Evolutionary conservation across 2,113 vertebrate species (phyloP).

Genomic region (Symphodus melops): DNA sequence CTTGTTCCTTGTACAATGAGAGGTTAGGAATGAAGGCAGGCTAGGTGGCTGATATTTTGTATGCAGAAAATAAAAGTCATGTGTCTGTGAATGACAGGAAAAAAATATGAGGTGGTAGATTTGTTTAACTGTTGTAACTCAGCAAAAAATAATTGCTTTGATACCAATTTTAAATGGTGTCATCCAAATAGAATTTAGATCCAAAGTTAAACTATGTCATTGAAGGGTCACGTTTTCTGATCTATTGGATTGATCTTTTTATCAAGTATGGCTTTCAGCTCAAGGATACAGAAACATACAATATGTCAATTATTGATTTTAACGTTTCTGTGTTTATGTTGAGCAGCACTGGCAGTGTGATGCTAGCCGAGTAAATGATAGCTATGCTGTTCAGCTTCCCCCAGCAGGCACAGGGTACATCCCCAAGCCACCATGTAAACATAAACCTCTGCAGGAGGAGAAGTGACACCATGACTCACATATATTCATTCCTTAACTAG

Average conservation of each 20-base stretch:
- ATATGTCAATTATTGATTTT: no score
- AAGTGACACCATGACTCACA: conserved; percentile 49
- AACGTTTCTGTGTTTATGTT: conserved; percentile 13
- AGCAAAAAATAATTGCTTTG: not conserved
- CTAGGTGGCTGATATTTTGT: no score
- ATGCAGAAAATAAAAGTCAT: no score
- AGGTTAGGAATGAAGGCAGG: no score
- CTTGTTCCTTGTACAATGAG: no score
- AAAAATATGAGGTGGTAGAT: no score
- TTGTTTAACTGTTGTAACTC: not conserved
- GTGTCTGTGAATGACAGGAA: no score
- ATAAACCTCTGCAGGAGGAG: conserved; percentile 36
- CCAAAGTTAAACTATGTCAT: not conserved
- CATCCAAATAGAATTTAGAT: not conserved
- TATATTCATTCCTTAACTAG: conserved; percentile 39
- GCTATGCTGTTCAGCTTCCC: conserved; percentile 8
- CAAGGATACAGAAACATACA: not conserved
- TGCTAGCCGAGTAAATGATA: conserved; percentile 2
- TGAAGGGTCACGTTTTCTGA: conserved; percentile 5
- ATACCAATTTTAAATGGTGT: not conserved
- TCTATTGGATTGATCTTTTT: not conserved
- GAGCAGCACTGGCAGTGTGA: conserved; percentile 3
- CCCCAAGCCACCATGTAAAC: conserved; percentile 30
- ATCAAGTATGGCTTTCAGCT: not conserved
- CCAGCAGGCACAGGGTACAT: conserved; percentile 5